Evolutionary conservation across 2,888 invertebrate genomes (phyloP).

Genomic region (Tenthredo amoena): DNA sequence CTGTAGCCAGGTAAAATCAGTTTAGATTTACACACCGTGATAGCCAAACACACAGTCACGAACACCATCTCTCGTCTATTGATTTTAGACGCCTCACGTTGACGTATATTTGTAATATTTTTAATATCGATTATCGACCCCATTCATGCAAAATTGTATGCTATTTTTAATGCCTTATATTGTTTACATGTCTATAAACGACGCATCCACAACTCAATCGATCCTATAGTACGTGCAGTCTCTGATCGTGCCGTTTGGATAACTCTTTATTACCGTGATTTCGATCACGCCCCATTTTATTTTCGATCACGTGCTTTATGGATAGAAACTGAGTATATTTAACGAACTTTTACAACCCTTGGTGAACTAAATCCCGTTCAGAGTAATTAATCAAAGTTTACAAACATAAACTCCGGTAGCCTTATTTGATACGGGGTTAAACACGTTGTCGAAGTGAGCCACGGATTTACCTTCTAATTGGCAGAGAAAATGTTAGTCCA

Average conservation of each 20-base stretch:
- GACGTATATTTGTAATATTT: slow-evolving; percentile 47
- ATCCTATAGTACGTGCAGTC: neutral
- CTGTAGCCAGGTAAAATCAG: slow-evolving; percentile 38
- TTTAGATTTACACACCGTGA: slow-evolving; percentile 46
- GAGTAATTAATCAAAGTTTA: neutral
- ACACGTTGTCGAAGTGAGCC: slow-evolving; percentile 6
- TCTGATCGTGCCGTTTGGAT: neutral
- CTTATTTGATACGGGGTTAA: neutral
- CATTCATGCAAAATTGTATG: slow-evolving; percentile 9
- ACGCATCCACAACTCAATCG: neutral
- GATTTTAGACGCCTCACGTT: slow-evolving; percentile 51
- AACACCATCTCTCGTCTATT: slow-evolving; percentile 16
- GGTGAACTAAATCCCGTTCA: neutral
- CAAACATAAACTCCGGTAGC: neutral
- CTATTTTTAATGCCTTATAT: slow-evolving; percentile 24
- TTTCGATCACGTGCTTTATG: neutral
- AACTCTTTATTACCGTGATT: neutral
- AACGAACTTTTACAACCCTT: neutral
- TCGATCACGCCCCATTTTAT: neutral
- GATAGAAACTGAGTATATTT: neutral
- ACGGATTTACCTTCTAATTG: neutral
- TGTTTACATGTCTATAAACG: slow-evolving; percentile 3
- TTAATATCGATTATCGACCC: slow-evolving; percentile 47
- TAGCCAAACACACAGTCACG: slow-evolving; percentile 26
- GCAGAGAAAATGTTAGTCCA: slow-evolving; percentile 13